phyloP scores from a whole-genome alignment of 2,888 invertebrate species.

The Ophioninae sp. region DNA sequence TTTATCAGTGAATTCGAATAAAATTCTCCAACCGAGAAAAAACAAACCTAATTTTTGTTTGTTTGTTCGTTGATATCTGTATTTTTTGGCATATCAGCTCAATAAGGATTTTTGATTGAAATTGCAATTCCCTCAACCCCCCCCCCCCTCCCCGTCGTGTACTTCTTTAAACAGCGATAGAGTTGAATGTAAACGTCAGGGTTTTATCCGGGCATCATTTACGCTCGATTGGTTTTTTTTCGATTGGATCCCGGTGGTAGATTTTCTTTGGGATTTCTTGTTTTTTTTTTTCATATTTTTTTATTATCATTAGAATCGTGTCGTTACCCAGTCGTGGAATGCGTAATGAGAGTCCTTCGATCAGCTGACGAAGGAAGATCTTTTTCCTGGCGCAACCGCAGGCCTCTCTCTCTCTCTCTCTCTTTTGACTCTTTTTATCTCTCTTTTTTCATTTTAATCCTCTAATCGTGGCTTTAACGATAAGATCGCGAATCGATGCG shows the following conservation, averaged over 20 bases:
- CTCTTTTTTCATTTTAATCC: not conserved
- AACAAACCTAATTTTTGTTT: not conserved
- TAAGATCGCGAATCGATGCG: not conserved
- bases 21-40: not conserved
- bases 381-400: slow-evolving; percentile 48
- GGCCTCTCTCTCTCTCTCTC: slow-evolving; percentile 26
- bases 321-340: slow-evolving; percentile 63
- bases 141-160: not conserved
- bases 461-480: not conserved
- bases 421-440: too few relatives aligned
- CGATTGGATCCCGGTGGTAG: slow-evolving; percentile 50
- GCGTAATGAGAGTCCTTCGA: slow-evolving; percentile 61
- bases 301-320: slow-evolving; percentile 18
- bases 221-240: slow-evolving; percentile 42
- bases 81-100: too few relatives aligned
- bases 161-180: not conserved
- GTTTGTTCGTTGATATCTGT: not conserved
- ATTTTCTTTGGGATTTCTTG: not conserved
- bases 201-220: not conserved
- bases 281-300: not conserved
- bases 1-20: too few relatives aligned
- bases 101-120: too few relatives aligned
- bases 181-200: not conserved
- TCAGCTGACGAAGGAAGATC: slow-evolving; percentile 39
- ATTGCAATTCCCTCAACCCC: too few relatives aligned